A percentile compares a stretch with the other conserved stretches of the same genome.
phyloP scores from a whole-genome alignment of 2,797 vertebrate genomes.

The Chromobotia macracanthus region DNA sequence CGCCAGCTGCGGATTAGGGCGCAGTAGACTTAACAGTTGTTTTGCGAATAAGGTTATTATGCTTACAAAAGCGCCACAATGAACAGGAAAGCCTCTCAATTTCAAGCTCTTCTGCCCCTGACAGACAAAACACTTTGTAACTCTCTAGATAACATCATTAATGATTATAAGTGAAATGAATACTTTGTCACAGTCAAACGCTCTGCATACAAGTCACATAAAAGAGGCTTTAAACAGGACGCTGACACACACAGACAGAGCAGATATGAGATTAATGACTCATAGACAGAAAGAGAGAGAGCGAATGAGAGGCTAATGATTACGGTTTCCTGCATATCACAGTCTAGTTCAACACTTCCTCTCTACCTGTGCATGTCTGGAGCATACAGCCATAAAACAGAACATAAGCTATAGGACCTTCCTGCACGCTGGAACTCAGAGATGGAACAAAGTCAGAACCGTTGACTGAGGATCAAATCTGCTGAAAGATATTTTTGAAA shows the following conservation, averaged over 20 bases:
- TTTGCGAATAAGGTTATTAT: constrained; percentile 31
- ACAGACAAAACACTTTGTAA: constrained; percentile 47
- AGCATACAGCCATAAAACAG: constrained; percentile 39
- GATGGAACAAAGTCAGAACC: constrained; percentile 23
- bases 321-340: constrained; percentile 32
- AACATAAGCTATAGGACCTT: constrained; percentile 18
- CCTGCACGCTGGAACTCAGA: neutral
- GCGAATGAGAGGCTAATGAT: constrained; percentile 12
- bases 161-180: constrained; percentile 52
- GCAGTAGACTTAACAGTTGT: constrained; percentile 31
- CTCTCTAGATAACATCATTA: constrained; percentile 53
- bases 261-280: constrained; percentile 47
- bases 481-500: neutral
- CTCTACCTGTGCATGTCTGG: neutral
- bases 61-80: constrained; percentile 23
- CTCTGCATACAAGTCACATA: constrained; percentile 49
- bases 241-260: constrained; percentile 23
- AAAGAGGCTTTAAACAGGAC: constrained; percentile 51
- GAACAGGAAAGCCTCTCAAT: constrained; percentile 38
- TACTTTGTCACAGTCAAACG: constrained; percentile 52
- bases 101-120: constrained; percentile 44
- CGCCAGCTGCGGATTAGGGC: neutral
- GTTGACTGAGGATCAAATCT: constrained; percentile 14
- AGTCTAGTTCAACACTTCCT: constrained; percentile 12
- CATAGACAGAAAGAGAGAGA: neutral